Evolutionary conservation across 2,113 vertebrate species (phyloP).

Genomic region (Xiphophorus hellerii): DNA sequence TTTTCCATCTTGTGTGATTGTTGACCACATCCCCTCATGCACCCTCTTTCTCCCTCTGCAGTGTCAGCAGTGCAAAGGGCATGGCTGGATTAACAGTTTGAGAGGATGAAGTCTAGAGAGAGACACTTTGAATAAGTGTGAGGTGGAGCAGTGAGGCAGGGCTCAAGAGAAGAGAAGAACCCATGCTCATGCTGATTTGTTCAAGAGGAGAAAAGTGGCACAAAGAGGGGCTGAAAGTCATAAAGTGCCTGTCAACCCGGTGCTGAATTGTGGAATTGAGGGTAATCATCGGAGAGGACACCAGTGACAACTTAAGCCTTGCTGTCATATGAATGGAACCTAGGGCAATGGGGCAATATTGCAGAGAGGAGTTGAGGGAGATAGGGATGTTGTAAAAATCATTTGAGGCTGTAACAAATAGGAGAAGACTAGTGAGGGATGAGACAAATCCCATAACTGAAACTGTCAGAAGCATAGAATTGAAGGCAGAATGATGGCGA

Average conservation of each 20-base stretch:
- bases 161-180: neutral
- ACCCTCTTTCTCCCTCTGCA: neutral
- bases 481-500: slow-evolving; percentile 35
- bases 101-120: slow-evolving; percentile 35
- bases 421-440: slow-evolving; percentile 32
- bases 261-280: slow-evolving; percentile 20
- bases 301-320: slow-evolving; percentile 41
- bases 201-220: slow-evolving; percentile 5
- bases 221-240: slow-evolving; percentile 20
- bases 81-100: slow-evolving; percentile 29
- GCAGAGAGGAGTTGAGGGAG: neutral
- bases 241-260: slow-evolving; percentile 26
- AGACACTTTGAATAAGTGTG: slow-evolving; percentile 13
- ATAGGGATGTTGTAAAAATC: slow-evolving; percentile 7
- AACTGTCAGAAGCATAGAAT: slow-evolving; percentile 22
- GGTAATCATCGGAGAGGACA: slow-evolving; percentile 30
- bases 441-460: slow-evolving; percentile 37
- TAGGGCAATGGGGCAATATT: neutral
- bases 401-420: slow-evolving; percentile 16
- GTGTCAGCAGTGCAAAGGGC: slow-evolving; percentile 21
- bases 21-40: neutral
- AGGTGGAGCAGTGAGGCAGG: neutral
- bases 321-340: slow-evolving; percentile 17
- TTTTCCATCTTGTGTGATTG: neutral
- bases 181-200: slow-evolving; percentile 7